Conservation (phyloP, 2,888 invertebrate genomes). For the Oegoconia quadripuncta region DNA sequence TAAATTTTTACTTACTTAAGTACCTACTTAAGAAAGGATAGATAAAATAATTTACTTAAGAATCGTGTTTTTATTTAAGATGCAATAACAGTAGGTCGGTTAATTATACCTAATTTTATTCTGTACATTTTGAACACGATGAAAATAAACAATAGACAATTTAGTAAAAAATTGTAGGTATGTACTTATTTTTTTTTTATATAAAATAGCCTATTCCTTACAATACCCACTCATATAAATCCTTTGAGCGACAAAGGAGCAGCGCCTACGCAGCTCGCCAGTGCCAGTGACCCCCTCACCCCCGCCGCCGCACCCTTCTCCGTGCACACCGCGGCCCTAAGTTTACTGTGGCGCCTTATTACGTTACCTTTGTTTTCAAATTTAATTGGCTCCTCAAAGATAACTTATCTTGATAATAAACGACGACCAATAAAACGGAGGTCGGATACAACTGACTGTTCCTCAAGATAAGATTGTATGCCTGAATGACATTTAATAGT, state of each 20-base stretch:
- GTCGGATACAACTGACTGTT: conserved; percentile 62
- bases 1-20: too few species aligned
- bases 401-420: conserved; percentile 78
- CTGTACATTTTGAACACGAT: too few species aligned
- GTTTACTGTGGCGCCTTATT: conserved; percentile 72
- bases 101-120: too few species aligned
- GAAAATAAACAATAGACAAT: too few species aligned
- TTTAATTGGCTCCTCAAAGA: conserved; percentile 78
- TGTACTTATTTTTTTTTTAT: too few species aligned
- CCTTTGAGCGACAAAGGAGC: conserved; percentile 62
- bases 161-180: too few species aligned
- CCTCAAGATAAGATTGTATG: conserved; percentile 64
- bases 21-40: too few species aligned
- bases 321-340: conserved; percentile 26
- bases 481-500: conserved; percentile 57
- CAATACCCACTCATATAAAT: conserved; percentile 46
- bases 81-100: too few species aligned
- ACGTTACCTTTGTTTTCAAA: conserved; percentile 79
- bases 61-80: too few species aligned
- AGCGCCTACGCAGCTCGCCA: conserved; percentile 63
- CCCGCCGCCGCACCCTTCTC: conserved; percentile 24
- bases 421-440: conserved; percentile 76
- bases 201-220: conserved; percentile 46
- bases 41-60: too few species aligned
- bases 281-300: conserved; percentile 46